phyloP scores from a whole-genome alignment of 2,797 vertebrate genomes.

The Karalla daura region DNA sequence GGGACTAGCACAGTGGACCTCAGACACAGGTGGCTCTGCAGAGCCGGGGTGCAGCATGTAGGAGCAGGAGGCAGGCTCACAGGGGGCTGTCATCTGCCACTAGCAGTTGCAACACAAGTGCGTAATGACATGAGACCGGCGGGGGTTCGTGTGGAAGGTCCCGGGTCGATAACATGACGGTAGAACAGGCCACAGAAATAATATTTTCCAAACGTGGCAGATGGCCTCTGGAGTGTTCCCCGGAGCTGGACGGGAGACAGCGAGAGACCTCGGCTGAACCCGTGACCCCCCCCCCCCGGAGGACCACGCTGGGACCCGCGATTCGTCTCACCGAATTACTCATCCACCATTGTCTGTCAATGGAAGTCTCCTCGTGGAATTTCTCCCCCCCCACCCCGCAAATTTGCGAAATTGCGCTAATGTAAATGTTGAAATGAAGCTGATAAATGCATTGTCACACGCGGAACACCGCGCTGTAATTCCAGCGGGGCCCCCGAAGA shows the following conservation, averaged over 20 bases:
- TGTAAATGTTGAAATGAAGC: constrained; percentile 40
- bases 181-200: background rate
- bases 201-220: background rate
- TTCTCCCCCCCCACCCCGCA: too few species aligned
- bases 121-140: too few species aligned
- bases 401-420: background rate
- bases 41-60: background rate
- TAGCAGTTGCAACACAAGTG: too few species aligned
- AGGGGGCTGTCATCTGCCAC: too few species aligned
- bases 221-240: background rate
- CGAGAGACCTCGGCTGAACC: constrained; percentile 35
- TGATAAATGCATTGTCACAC: constrained; percentile 22
- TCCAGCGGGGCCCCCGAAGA: constrained; percentile 58
- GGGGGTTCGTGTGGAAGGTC: too few species aligned
- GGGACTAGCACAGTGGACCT: constrained; percentile 24
- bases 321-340: constrained; percentile 4
- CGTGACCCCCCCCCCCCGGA: constrained; percentile 39
- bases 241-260: background rate
- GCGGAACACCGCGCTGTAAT: constrained; percentile 18
- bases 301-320: background rate
- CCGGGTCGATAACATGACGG: too few species aligned
- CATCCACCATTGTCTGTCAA: background rate
- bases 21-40: constrained; percentile 13
- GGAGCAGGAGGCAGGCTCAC: background rate
- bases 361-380: constrained; percentile 10